A percentile compares a stretch with the other conserved stretches of the same genome.
phyloP scores from a whole-genome alignment of 1,140 invertebrate genomes.

The Nilaparvata lugens region DNA sequence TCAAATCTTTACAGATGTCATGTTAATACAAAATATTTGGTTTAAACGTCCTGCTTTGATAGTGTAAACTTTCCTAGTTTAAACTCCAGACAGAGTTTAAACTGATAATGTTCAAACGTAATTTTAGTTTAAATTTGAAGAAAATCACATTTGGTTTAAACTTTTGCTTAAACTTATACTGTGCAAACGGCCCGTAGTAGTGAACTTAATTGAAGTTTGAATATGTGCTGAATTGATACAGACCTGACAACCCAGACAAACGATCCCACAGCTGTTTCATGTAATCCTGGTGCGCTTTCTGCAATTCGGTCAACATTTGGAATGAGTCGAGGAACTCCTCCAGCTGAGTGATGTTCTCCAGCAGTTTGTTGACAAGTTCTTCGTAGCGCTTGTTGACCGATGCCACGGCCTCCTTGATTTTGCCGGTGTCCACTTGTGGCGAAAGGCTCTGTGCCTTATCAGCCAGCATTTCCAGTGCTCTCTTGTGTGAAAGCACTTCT shows the following conservation, averaged over 20 bases:
- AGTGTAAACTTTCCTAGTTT: too few species aligned
- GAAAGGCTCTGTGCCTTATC: slow-evolving; percentile 71
- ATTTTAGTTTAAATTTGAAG: too few species aligned
- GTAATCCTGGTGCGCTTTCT: slow-evolving; percentile 74
- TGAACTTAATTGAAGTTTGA: too few species aligned
- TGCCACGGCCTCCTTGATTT: slow-evolving; percentile 48
- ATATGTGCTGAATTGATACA: background rate
- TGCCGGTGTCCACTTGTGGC: slow-evolving; percentile 47
- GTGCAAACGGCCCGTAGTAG: too few species aligned
- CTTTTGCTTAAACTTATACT: too few species aligned
- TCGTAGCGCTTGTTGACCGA: slow-evolving; percentile 68
- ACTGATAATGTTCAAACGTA: too few species aligned
- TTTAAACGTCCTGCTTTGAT: too few species aligned
- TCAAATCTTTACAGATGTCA: too few species aligned
- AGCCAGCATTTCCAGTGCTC: slow-evolving; percentile 77
- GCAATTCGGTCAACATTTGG: slow-evolving; percentile 75
- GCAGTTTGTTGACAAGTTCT: slow-evolving; percentile 47
- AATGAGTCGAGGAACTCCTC: slow-evolving; percentile 67
- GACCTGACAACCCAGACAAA: slow-evolving; percentile 53
- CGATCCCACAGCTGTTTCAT: slow-evolving; percentile 82
- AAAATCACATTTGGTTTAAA: too few species aligned
- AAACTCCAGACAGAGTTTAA: too few species aligned
- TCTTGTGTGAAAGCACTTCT: slow-evolving; percentile 82
- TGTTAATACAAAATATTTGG: too few species aligned
- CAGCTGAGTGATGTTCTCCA: slow-evolving; percentile 53